These are phyloP conservation scores for Channa maculata DNA, from an alignment of 2,113 vertebrate species.

Conservation along the genomic window DNA sequence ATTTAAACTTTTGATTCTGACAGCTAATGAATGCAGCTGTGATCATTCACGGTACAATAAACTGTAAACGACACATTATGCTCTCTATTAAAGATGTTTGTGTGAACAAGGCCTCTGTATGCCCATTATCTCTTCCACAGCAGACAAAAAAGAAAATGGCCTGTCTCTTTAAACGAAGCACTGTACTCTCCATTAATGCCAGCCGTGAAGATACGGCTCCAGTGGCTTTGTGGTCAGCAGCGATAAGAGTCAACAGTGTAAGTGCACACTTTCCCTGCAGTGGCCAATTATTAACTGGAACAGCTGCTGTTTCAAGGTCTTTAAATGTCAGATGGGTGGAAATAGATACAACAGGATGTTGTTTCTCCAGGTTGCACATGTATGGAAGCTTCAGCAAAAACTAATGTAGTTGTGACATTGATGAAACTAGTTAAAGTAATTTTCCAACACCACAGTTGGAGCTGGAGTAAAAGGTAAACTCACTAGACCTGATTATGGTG, in stretches of 20 bases:
- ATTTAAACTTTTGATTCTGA: slow-evolving; percentile 16
- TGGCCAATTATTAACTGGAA: slow-evolving; percentile 83
- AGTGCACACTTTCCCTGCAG: slow-evolving; percentile 76
- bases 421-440: background rate
- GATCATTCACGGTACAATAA: background rate
- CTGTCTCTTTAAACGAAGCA: slow-evolving; percentile 74
- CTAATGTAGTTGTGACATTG: background rate
- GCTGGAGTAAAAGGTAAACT: slow-evolving; percentile 19
- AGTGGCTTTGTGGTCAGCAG: slow-evolving; percentile 76
- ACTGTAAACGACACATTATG: slow-evolving; percentile 26
- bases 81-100: slow-evolving; percentile 62
- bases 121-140: slow-evolving; percentile 43
- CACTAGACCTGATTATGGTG: background rate
- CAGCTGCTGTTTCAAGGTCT: slow-evolving; percentile 74
- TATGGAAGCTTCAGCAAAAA: slow-evolving; percentile 9
- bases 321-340: slow-evolving; percentile 70
- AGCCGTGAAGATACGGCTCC: slow-evolving; percentile 71
- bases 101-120: slow-evolving; percentile 23
- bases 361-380: slow-evolving; percentile 25
- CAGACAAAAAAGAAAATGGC: slow-evolving; percentile 65
- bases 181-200: slow-evolving; percentile 75
- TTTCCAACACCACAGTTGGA: background rate
- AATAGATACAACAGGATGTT: slow-evolving; percentile 41
- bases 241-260: slow-evolving; percentile 82
- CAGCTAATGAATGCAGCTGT: slow-evolving; percentile 12